A percentile compares a stretch with the other conserved stretches of the same genome.
These are phyloP conservation scores for Xylota segnis DNA, from an alignment of 2,888 invertebrate genomes.

Conservation along the genomic window DNA sequence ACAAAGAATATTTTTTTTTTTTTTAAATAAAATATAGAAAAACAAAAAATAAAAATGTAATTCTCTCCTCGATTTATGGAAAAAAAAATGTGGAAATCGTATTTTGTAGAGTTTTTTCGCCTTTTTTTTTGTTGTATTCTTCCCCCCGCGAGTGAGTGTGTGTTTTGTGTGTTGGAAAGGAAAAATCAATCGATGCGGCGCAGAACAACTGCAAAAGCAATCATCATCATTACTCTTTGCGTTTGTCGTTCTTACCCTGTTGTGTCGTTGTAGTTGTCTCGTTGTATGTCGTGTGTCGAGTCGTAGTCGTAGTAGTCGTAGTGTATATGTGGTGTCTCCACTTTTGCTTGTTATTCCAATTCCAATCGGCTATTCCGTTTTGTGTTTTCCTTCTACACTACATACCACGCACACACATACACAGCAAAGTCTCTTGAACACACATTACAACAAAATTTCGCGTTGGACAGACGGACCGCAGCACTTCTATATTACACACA, in stretches of 20 bases:
- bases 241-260: slow-evolving; percentile 44
- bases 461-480: slow-evolving; percentile 26
- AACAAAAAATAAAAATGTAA: slow-evolving; percentile 1
- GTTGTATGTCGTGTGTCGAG: slow-evolving; percentile 18
- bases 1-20: slow-evolving; percentile 17
- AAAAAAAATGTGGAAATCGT: slow-evolving; percentile 33
- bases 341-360: slow-evolving; percentile 61
- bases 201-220: slow-evolving; percentile 78
- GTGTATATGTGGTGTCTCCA: slow-evolving; percentile 6
- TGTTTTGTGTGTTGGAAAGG: slow-evolving; percentile 59
- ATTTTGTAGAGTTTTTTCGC: slow-evolving; percentile 44
- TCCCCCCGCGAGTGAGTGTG: not conserved
- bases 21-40: not conserved
- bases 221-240: slow-evolving; percentile 76
- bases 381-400: slow-evolving; percentile 56
- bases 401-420: slow-evolving; percentile 6
- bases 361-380: slow-evolving; percentile 46
- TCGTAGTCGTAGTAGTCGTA: slow-evolving; percentile 23
- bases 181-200: slow-evolving; percentile 78
- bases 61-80: not conserved
- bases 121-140: slow-evolving; percentile 42
- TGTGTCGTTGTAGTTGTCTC: slow-evolving; percentile 45
- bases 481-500: slow-evolving; percentile 20
- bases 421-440: slow-evolving; percentile 15
- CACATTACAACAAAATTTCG: slow-evolving; percentile 18